Evolutionary conservation across 2,888 invertebrate species (phyloP), one percentile per base, ranked within the genome.

Genomic region (Tinea trinotella): DNA sequence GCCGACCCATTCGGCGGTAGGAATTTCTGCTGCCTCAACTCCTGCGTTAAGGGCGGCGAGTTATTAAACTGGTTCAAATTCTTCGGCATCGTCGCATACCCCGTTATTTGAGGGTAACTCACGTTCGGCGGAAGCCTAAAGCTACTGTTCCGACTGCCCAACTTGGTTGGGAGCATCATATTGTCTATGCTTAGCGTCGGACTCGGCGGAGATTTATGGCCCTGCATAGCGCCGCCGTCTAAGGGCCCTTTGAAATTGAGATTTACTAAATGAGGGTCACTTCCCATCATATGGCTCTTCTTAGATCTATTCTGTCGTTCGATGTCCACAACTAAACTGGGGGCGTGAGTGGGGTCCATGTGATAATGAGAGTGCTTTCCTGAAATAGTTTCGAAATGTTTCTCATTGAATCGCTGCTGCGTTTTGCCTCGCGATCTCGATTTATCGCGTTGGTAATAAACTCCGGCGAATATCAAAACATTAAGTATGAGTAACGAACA

Each of bases 321-420:
- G 1, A 94, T 92, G 65, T 94, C 94, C 0, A 94, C 94, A 46
- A 94, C 93, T 55, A 94, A 90, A 70, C 93, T 94, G 1, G 92
- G 92, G 58, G 92, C 91, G 64, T 93, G 92, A 22, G 92, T 90
- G 56, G 92, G 92, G 34, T 91, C 91, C 72, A 92, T 88, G 68
- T 92, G 91, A 66, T 92, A 93, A 77, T 94, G 93, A 15, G 93
- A 92, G 66, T 94, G 93, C 64, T 93, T 93, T 1, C 88, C 87
- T 0, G 91, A 91, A 62, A 93, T 92, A 40, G 93, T 92, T 66
- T 93, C 93, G 65, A 93, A 93, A 61, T 89, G 88, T 66, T 90
- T 89, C 70, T 89, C 87, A 63, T 87, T 91, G 61, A 92, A 89
- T 62, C 91, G 89, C 64, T 93, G 92, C 68, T 93, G 93, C 66